Conservation (phyloP, 2,113 vertebrate genomes). For the Morone saxatilis region DNA sequence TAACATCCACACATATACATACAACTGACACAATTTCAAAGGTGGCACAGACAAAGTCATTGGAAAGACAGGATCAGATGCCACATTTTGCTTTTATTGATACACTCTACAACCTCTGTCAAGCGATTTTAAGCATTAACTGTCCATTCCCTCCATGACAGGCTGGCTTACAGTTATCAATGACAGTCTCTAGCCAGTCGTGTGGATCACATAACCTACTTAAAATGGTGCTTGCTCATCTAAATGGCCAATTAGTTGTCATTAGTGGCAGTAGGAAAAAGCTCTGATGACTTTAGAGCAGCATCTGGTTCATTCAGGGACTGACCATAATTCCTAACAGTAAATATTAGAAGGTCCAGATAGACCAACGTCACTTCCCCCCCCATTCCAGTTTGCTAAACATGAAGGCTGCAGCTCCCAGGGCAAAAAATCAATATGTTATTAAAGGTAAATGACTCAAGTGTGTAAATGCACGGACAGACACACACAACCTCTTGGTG, state of each 20-base stretch:
- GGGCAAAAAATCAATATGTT: conserved; percentile 46
- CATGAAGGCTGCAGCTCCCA: not conserved
- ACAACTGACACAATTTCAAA: not conserved
- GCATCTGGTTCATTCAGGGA: conserved; percentile 22
- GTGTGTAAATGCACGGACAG: not conserved
- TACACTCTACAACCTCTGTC: not conserved
- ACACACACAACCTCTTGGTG: conserved; percentile 14
- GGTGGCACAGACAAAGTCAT: too few relatives aligned
- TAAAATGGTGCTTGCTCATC: conserved; percentile 10
- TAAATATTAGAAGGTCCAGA: conserved; percentile 25
- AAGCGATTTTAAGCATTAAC: not conserved
- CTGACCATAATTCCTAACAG: not conserved
- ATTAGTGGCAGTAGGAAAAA: conserved; percentile 12
- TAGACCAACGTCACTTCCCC: not conserved
- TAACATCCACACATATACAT: not conserved
- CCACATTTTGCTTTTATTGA: too few relatives aligned
- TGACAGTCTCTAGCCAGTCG: not conserved
- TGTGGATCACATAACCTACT: conserved; percentile 18
- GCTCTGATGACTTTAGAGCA: conserved; percentile 20
- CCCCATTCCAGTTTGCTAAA: not conserved
- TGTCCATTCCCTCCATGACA: not conserved
- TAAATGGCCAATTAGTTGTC: conserved; percentile 23
- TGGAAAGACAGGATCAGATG: too few relatives aligned
- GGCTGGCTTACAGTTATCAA: not conserved
- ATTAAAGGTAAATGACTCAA: conserved; percentile 36